A percentile compares a stretch with the other conserved stretches of the same genome.
Evolutionary conservation across 2,888 invertebrate genomes (phyloP).

Genomic region (Eilema griseolum): DNA sequence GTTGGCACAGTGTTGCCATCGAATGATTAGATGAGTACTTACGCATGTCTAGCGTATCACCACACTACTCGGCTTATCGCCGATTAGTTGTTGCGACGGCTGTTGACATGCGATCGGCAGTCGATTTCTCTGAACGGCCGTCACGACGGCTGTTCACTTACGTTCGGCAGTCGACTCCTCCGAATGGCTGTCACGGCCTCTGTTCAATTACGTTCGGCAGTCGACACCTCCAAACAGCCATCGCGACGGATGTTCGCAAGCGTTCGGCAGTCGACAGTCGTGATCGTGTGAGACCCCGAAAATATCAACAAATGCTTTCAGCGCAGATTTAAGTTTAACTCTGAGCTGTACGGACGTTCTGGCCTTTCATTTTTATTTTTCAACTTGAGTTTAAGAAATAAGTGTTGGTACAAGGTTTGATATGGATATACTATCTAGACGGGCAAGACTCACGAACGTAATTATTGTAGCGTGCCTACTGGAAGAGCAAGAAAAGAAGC

Average conservation of each 20-base stretch:
- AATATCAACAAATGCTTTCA: conserved; percentile 9
- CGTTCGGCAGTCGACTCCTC: conserved; percentile 7
- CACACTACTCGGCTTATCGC: background rate
- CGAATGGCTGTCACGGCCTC: background rate
- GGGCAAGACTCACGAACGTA: conserved; percentile 6
- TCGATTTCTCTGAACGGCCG: conserved; percentile 2
- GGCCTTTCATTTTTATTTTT: conserved; percentile 5
- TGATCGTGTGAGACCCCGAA: conserved; percentile 1
- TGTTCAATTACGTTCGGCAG: too few relatives aligned
- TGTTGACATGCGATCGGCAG: conserved; percentile 8
- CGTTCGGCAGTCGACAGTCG: background rate
- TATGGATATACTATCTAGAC: background rate
- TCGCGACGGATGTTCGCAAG: too few relatives aligned
- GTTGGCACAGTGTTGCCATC: too few relatives aligned
- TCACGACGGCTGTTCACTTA: conserved; percentile 7
- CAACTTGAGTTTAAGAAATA: conserved; percentile 7
- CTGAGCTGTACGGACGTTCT: conserved; percentile 4
- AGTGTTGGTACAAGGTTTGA: conserved; percentile 7
- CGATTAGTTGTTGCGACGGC: conserved; percentile 11
- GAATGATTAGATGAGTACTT: too few relatives aligned
- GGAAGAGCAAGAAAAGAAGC: conserved; percentile 9
- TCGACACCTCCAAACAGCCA: too few relatives aligned
- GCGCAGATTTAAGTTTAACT: background rate
- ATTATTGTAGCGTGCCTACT: conserved; percentile 7
- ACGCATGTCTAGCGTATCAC: too few relatives aligned